Base-by-base conservation (phyloP, 92 coral and sea anemone genomes). In the Blastomussa wellsi region DNA sequence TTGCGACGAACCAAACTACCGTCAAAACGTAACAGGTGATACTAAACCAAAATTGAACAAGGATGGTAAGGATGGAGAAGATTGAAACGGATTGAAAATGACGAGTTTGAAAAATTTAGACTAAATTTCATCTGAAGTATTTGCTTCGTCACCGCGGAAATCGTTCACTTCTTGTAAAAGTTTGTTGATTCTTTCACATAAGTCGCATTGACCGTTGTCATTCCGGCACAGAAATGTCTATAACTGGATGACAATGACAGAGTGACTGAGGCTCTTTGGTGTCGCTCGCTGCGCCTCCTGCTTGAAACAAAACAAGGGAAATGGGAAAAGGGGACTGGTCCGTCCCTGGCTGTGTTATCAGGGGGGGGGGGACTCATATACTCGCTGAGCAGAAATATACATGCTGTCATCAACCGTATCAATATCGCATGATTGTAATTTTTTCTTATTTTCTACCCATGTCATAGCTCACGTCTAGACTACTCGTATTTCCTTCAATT, bases 191-290 rank as follows among this genome's bases (percentile, higher is more conserved):
- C 19, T n/a, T 9, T 41, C 24, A 16, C 59, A 41, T 35, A 41
- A n/a, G 60, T 49, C 62, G 37, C 57, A 42, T 36, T 42, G 60
- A 28, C 77, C 72, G n/a, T 37, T 29, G 60, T 36, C 79, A 26
- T 75, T 38, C 44, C n/a, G n/a, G n/a, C n/a, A 47, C 55, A 75
- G 33, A 5, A 42, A 47, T 24, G 35, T 75, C 47, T 22, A 75
- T 75, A 17, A 75, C 79, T 22, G 79, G 79, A 31, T 28, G 22
- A 38, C 79, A 75, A n/a, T 75, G 57, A 22, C 57, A 75, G 59
- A 19, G 17, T 32, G 79, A 42, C 15, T 48, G 47, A 32, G 74
- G 17, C 28, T 35, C 9, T 12, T 65, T 65, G 33, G 33, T 65
- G 71, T 19, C 12, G 20, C 39, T 16, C 38, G 35, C 0, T 66